Evolutionary conservation across 2,888 invertebrate species (phyloP).

Genomic region (Atethmia centrago): DNA sequence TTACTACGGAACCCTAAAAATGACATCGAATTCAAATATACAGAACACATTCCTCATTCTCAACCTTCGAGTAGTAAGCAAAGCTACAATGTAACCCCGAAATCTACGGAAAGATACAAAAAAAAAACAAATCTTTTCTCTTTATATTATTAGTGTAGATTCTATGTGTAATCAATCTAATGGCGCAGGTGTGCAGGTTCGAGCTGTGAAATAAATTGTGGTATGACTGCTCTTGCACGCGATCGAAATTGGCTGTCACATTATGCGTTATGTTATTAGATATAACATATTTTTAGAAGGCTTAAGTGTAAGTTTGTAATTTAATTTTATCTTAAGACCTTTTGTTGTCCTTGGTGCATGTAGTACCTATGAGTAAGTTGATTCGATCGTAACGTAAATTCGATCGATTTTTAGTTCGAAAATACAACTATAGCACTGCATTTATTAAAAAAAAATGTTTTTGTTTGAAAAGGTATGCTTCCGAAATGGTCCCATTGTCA

Average conservation of each 20-base stretch:
- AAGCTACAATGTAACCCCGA: constrained; percentile 86
- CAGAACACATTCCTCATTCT: constrained; percentile 85
- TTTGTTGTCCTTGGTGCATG: too few species aligned
- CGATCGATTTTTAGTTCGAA: too few species aligned
- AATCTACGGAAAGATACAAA: constrained; percentile 86
- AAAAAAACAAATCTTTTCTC: too few species aligned
- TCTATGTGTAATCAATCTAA: constrained; percentile 29
- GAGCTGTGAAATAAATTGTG: constrained; percentile 25
- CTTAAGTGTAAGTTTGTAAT: background rate
- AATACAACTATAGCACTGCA: too few species aligned
- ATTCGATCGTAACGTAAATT: too few species aligned
- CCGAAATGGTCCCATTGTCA: too few species aligned
- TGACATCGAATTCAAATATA: constrained; percentile 88
- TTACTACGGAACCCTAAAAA: too few species aligned
- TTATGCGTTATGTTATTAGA: constrained; percentile 13
- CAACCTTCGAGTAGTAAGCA: constrained; percentile 87
- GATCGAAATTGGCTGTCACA: background rate
- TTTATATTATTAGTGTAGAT: too few species aligned
- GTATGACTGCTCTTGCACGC: constrained; percentile 6
- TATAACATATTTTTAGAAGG: background rate
- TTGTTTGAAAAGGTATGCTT: too few species aligned
- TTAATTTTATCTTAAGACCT: background rate
- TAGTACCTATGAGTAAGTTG: too few species aligned
- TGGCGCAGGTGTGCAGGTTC: constrained; percentile 35
- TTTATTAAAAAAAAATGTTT: too few species aligned